Evolutionary conservation across 1,140 invertebrate species (phyloP), one percentile per base, ranked within the genome.

Genomic region (Tyrophagus putrescentiae): DNA sequence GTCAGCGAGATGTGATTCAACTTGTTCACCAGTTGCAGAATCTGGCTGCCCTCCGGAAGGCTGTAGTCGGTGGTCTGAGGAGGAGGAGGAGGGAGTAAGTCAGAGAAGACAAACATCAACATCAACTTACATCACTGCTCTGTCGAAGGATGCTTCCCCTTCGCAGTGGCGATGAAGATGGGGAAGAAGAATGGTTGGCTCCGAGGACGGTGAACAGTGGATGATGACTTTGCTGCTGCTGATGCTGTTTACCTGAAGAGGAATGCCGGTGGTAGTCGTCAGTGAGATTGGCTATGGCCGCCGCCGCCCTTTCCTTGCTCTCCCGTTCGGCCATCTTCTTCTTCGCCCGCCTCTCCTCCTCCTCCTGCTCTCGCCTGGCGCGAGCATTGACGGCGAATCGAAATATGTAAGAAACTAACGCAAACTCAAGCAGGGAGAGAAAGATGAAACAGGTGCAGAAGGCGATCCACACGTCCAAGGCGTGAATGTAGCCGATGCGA

Each of bases 381-480:
- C 7, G n/a, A 6, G 23, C 18, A 29, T 57, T 57, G 4, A 9
- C 4, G 16, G 11, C 33, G 29, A n/a, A 52, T 50, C 33, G 31
- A 41, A 27, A 34, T 7, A 57, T 57, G 33, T 57, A 57, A n/a
- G 28, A 33, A 57, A 57, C 56, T 13, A 57, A 7, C 13, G 56
- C 31, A 39, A 57, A 57, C 34, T 57, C 56, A 21, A 57, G 18
- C 4, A 57, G 31, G 21, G 56, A 57, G 4, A 33, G 13, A 27
- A 57, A 57, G 16, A 57, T 41, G 32, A 52, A 41, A 57, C 56
- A 57, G 7, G 56, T 50, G 13, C 62, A 65, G 7, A 60, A 13
- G 16, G 62, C 64, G 1, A 62, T 41, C 64, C 63, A 65, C 3
- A 65, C 57, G 54, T 65, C 64, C 13, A 65, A 23, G 1, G 64